Conservation (phyloP, 2,797 vertebrate genomes). For the Paedocypris micromegethes region DNA sequence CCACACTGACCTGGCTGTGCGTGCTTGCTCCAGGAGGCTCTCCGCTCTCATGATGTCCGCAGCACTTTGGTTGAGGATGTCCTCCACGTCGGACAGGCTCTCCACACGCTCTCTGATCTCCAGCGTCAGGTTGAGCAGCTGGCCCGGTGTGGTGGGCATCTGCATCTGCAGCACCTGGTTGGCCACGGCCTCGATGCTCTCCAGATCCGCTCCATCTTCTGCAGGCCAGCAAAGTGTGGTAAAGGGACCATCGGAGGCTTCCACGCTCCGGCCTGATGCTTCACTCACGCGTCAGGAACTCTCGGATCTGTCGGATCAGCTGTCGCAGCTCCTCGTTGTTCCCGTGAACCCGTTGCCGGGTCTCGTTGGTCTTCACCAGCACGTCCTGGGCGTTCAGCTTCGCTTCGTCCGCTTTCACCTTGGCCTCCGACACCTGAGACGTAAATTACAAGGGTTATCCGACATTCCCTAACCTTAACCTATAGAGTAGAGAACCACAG, state of each 20-base stretch:
- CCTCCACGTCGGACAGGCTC: slow-evolving; percentile 86
- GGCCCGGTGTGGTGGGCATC: slow-evolving; percentile 89
- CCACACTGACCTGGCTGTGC: slow-evolving; percentile 73
- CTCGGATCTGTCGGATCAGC: slow-evolving; percentile 88
- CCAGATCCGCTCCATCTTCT: slow-evolving; percentile 92
- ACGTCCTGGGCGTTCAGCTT: slow-evolving; percentile 83
- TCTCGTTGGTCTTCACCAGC: slow-evolving; percentile 83
- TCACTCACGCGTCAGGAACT: slow-evolving; percentile 85
- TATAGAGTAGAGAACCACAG: not conserved
- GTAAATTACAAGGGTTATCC: too few species aligned
- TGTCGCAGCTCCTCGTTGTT: slow-evolving; percentile 87
- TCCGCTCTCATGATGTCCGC: slow-evolving; percentile 84
- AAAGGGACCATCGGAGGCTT: not conserved
- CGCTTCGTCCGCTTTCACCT: slow-evolving; percentile 84
- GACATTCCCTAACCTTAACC: not conserved
- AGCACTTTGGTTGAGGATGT: slow-evolving; percentile 84
- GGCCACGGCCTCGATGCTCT: slow-evolving; percentile 91
- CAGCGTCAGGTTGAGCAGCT: slow-evolving; percentile 85
- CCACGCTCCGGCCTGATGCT: too few species aligned
- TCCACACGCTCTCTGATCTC: slow-evolving; percentile 86
- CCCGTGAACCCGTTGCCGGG: slow-evolving; percentile 80
- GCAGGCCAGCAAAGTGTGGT: slow-evolving; percentile 19
- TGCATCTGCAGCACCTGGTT: slow-evolving; percentile 92
- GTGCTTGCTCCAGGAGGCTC: slow-evolving; percentile 81
- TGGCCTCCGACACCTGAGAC: slow-evolving; percentile 83